Evolutionary conservation across 2,888 invertebrate species (phyloP).

Genomic region (Drosophila incognita): DNA sequence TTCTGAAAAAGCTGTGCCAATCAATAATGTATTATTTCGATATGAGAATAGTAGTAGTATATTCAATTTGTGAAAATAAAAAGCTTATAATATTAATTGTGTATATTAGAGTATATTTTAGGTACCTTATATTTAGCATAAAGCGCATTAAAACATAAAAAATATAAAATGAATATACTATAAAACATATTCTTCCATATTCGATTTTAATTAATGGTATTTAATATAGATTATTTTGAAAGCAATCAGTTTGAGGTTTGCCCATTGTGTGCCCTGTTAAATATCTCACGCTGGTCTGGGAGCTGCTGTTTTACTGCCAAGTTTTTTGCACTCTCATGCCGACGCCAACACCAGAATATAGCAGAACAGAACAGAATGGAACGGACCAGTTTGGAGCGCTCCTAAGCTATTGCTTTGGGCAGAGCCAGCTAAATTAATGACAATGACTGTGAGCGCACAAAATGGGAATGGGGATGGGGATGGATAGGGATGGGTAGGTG

Average conservation of each 20-base stretch:
- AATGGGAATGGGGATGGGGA: constrained; percentile 22
- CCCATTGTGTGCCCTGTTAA: constrained; percentile 54
- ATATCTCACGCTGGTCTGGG: constrained; percentile 40
- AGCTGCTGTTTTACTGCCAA: constrained; percentile 70
- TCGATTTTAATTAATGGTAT: neutral
- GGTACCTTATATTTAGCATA: neutral
- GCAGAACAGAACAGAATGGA: constrained; percentile 19
- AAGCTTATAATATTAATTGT: neutral
- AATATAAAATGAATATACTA: too few species aligned
- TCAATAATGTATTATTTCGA: neutral
- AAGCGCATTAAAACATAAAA: neutral
- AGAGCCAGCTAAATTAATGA: constrained; percentile 73
- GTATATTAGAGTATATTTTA: neutral
- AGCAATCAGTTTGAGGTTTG: neutral
- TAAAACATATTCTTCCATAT: neutral
- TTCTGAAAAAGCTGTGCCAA: neutral
- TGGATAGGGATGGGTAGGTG: constrained; percentile 8
- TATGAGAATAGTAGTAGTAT: neutral
- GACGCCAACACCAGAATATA: constrained; percentile 47
- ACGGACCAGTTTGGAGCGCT: constrained; percentile 35
- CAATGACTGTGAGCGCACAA: constrained; percentile 70
- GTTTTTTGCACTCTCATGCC: constrained; percentile 74
- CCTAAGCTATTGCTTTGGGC: constrained; percentile 73
- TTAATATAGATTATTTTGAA: neutral
- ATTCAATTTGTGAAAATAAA: neutral